Evolutionary conservation across 2,888 invertebrate genomes (phyloP).

Genomic region (Chrysodeixis includens): DNA sequence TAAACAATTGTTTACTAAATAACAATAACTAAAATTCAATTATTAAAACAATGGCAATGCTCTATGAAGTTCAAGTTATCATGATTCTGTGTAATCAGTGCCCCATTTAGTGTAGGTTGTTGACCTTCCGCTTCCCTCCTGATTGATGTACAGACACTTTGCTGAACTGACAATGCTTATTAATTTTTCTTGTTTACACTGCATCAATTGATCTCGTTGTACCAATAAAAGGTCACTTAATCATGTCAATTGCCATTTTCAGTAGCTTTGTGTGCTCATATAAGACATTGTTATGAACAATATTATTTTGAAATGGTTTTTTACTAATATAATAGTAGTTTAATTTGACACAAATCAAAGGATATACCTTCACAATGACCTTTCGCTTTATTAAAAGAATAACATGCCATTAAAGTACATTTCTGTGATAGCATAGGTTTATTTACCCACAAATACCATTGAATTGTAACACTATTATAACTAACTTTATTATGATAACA

Average conservation of each 20-base stretch:
- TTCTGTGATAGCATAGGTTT: constrained; percentile 11
- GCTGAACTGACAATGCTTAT: constrained; percentile 52
- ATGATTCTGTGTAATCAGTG: constrained; percentile 53
- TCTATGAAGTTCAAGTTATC: constrained; percentile 28
- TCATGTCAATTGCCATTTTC: constrained; percentile 39
- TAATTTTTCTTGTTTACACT: constrained; percentile 60
- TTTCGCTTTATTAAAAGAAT: background rate
- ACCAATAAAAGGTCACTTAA: constrained; percentile 56
- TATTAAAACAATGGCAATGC: background rate
- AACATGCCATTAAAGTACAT: background rate
- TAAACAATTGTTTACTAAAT: constrained; percentile 22
- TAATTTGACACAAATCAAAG: background rate
- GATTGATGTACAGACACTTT: constrained; percentile 52
- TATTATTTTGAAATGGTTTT: background rate
- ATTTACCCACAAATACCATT: constrained; percentile 22
- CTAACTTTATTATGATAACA: constrained; percentile 34
- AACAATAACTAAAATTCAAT: background rate
- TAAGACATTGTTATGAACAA: constrained; percentile 3
- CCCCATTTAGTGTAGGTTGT: constrained; percentile 65
- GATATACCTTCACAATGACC: background rate
- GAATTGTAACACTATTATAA: constrained; percentile 16
- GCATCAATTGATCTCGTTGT: constrained; percentile 57
- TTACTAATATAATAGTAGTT: too few species aligned
- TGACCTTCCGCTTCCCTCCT: constrained; percentile 73
- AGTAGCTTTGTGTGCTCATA: constrained; percentile 17